Evolutionary conservation across 2,888 invertebrate species (phyloP).

Genomic region (Tetanocera ferruginea): DNA sequence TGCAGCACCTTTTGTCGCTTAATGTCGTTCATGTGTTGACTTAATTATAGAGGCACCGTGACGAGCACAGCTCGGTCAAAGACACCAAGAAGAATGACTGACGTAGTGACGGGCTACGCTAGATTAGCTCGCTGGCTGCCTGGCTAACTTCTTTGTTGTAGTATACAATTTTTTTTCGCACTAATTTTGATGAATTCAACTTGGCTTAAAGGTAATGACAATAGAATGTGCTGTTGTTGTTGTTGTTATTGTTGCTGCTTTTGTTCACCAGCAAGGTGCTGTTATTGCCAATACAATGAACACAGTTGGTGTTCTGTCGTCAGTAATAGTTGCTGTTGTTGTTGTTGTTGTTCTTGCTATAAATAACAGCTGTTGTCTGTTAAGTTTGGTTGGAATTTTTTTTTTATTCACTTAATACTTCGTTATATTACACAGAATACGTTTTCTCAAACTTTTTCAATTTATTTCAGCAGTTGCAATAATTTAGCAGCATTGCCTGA

Average conservation of each 20-base stretch:
- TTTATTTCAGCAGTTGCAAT: background rate
- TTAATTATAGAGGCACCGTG: constrained; percentile 25
- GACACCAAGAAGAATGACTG: background rate
- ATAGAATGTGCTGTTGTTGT: background rate
- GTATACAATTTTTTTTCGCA: background rate
- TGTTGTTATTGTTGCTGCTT: background rate
- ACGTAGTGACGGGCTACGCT: too few species aligned
- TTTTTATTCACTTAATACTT: background rate
- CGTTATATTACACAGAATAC: constrained; percentile 16
- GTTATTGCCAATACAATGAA: background rate
- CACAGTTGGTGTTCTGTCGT: constrained; percentile 23
- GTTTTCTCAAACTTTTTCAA: background rate
- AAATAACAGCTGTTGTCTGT: constrained; percentile 6
- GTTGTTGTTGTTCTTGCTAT: background rate
- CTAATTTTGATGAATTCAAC: background rate
- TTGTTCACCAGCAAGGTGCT: background rate
- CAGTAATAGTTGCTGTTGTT: background rate
- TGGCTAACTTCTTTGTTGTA: background rate
- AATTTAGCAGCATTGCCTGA: background rate
- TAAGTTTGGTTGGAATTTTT: background rate
- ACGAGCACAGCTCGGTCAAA: background rate
- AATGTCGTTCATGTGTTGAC: constrained; percentile 15
- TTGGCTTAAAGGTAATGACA: background rate
- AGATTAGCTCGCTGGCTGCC: background rate
- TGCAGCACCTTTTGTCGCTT: background rate